Conservation (phyloP, 1,140 invertebrate species). For the Chrysomallon squamiferum region DNA sequence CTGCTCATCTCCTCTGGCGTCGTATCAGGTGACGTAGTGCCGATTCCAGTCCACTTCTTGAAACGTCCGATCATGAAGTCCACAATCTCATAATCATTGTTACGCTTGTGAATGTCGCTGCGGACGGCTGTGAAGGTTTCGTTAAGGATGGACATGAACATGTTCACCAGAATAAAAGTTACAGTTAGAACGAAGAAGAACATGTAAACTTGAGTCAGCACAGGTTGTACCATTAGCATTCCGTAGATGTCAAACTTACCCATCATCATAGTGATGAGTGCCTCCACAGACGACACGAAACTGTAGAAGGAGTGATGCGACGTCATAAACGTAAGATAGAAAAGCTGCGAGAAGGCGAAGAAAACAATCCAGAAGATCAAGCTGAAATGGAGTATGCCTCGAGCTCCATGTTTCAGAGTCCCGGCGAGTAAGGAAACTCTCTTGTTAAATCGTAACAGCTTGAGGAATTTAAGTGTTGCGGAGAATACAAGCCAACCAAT, state of each 20-base stretch:
- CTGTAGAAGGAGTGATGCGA: slow-evolving; percentile 63
- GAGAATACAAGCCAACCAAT: slow-evolving; percentile 66
- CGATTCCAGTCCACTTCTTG: slow-evolving; percentile 41
- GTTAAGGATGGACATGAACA: slow-evolving; percentile 70
- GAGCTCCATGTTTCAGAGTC: slow-evolving; percentile 52
- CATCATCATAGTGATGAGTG: slow-evolving; percentile 67
- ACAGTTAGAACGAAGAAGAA: slow-evolving; percentile 66
- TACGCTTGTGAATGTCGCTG: slow-evolving; percentile 69
- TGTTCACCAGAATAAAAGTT: slow-evolving; percentile 68
- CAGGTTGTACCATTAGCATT: slow-evolving; percentile 60
- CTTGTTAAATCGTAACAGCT: slow-evolving; percentile 67
- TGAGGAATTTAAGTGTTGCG: slow-evolving; percentile 66
- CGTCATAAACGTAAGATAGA: slow-evolving; percentile 65
- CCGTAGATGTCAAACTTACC: slow-evolving; percentile 68
- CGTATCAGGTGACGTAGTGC: slow-evolving; percentile 10
- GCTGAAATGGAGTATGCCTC: slow-evolving; percentile 56
- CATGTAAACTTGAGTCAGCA: slow-evolving; percentile 65
- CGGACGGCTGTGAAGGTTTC: slow-evolving; percentile 63
- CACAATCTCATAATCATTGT: slow-evolving; percentile 72
- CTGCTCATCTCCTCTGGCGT: neutral
- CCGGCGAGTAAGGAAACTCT: slow-evolving; percentile 61
- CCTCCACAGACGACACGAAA: slow-evolving; percentile 64
- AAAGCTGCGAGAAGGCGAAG: slow-evolving; percentile 61
- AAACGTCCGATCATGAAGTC: slow-evolving; percentile 64
- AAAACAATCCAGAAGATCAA: slow-evolving; percentile 61